Evolutionary conservation across 2,113 vertebrate genomes (phyloP).

Genomic region (Sinocyclocheilus anophthalmus): DNA sequence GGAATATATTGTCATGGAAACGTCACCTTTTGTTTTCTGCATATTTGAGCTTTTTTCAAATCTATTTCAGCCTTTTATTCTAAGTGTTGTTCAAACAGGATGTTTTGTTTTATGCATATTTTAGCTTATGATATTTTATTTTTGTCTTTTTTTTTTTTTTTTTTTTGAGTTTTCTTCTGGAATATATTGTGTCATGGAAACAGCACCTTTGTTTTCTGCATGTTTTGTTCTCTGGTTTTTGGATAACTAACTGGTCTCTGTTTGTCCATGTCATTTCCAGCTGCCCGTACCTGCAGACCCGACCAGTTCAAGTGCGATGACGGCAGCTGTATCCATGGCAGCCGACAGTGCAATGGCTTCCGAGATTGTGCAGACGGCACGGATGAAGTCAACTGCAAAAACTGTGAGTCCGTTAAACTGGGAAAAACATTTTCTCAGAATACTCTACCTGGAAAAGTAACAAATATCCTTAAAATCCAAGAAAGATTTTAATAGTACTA

Average conservation of each 20-base stretch:
- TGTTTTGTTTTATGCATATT: too few relatives aligned
- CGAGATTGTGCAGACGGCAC: slow-evolving; percentile 90
- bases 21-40: neutral
- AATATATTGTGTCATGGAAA: neutral
- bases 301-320: slow-evolving; percentile 96
- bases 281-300: slow-evolving; percentile 85
- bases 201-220: neutral
- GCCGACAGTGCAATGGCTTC: slow-evolving; percentile 88
- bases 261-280: slow-evolving; percentile 66
- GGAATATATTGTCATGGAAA: neutral
- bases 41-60: neutral
- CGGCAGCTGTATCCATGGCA: slow-evolving; percentile 88
- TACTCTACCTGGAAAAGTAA: neutral
- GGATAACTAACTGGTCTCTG: slow-evolving; percentile 17
- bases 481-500: neutral
- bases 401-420: slow-evolving; percentile 71
- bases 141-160: too few relatives aligned
- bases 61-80: too few relatives aligned
- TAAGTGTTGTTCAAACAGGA: too few relatives aligned
- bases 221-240: slow-evolving; percentile 13
- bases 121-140: too few relatives aligned
- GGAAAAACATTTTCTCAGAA: neutral
- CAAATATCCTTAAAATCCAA: neutral
- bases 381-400: slow-evolving; percentile 90
- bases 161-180: too few relatives aligned